Conservation (phyloP, 2,113 vertebrate species). For the Xiphophorus couchianus region DNA sequence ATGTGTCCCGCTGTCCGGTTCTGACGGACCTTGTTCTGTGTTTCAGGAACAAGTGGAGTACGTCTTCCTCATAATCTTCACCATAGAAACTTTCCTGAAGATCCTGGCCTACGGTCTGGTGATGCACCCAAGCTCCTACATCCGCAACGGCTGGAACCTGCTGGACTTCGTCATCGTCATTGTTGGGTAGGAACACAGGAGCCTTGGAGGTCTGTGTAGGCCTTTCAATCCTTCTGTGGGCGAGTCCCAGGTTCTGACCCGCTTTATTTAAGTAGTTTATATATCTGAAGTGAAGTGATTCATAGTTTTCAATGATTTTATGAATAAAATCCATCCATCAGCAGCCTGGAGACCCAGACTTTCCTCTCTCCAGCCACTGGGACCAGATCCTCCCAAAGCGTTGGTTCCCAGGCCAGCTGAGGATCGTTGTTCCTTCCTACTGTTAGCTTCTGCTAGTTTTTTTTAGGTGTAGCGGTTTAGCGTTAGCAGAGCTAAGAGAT, state of each 20-base stretch:
- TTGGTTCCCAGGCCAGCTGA: too few relatives aligned
- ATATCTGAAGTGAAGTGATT: too few relatives aligned
- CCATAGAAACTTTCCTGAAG: constrained; percentile 92
- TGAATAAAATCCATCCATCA: too few relatives aligned
- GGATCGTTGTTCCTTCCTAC: too few relatives aligned
- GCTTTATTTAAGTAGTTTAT: not conserved
- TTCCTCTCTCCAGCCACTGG: too few relatives aligned
- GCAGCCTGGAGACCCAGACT: too few relatives aligned
- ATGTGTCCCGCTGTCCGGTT: not conserved
- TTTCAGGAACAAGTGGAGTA: constrained; percentile 93
- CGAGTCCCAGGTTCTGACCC: not conserved
- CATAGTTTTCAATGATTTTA: too few relatives aligned
- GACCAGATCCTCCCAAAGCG: too few relatives aligned
- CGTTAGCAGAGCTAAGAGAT: too few relatives aligned
- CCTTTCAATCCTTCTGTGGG: not conserved
- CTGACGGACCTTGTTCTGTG: not conserved
- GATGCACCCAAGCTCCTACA: constrained; percentile 93
- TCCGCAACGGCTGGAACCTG: constrained; percentile 94
- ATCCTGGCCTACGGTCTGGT: constrained; percentile 93
- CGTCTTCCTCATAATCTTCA: constrained; percentile 94
- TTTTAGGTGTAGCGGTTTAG: too few relatives aligned
- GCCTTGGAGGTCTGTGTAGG: not conserved
- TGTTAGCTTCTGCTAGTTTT: too few relatives aligned
- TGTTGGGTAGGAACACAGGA: constrained; percentile 80
- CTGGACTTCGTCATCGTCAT: constrained; percentile 94